Evolutionary conservation across 1,140 invertebrate genomes (phyloP).

Genomic region (Drepana arcuata): DNA sequence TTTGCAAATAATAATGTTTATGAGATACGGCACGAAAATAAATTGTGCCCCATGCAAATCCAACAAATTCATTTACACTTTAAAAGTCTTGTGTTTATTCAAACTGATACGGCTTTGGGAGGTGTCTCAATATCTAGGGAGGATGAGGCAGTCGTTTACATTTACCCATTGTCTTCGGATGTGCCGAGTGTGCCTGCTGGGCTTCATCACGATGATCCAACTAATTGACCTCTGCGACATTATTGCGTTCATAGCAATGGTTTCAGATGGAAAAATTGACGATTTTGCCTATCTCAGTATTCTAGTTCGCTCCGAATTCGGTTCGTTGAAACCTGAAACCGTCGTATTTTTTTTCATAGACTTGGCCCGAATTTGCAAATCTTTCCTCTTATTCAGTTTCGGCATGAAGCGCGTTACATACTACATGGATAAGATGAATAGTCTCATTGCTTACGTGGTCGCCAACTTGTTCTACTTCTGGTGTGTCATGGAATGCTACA

Average conservation of each 20-base stretch:
- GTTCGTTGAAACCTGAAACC: not conserved
- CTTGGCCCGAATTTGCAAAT: slow-evolving; percentile 19
- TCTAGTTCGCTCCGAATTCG: slow-evolving; percentile 11
- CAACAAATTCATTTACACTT: slow-evolving; percentile 19
- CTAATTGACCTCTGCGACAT: slow-evolving; percentile 14
- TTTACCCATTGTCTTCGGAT: slow-evolving; percentile 14
- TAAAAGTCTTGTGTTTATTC: slow-evolving; percentile 19
- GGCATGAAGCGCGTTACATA: slow-evolving; percentile 8
- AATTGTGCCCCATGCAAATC: slow-evolving; percentile 18
- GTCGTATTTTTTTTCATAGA: slow-evolving; percentile 9
- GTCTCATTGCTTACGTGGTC: slow-evolving; percentile 14
- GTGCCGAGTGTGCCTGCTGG: slow-evolving; percentile 17
- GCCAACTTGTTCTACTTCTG: slow-evolving; percentile 13
- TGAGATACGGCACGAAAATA: slow-evolving; percentile 21
- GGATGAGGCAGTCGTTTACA: slow-evolving; percentile 6
- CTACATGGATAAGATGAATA: slow-evolving; percentile 19
- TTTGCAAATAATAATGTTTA: slow-evolving; percentile 19
- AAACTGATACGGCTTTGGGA: slow-evolving; percentile 18
- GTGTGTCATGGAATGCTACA: slow-evolving; percentile 7
- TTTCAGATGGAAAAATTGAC: slow-evolving; percentile 6
- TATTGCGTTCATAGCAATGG: slow-evolving; percentile 10
- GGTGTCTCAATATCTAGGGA: slow-evolving; percentile 14
- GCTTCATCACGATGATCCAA: slow-evolving; percentile 14
- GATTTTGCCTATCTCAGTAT: slow-evolving; percentile 7
- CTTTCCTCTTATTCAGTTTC: slow-evolving; percentile 22